Percentiles rank a stretch among this genome's conserved stretches.
Conservation (phyloP, 2,888 invertebrate genomes). For the Lasioglossum calceatum region DNA sequence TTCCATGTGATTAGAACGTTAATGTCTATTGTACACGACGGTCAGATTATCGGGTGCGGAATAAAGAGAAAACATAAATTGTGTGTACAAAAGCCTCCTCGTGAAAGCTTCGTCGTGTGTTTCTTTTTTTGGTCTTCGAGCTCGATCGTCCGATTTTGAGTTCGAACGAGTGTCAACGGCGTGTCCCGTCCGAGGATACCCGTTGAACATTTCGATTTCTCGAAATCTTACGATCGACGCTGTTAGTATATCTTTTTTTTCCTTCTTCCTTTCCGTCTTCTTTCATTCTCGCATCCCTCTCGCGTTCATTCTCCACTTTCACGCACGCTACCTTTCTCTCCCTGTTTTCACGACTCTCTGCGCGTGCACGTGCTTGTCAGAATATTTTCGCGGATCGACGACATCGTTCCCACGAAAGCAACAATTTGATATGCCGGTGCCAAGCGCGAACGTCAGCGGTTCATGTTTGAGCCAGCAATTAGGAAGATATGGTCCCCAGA, state of each 20-base stretch:
- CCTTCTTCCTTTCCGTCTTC: background rate
- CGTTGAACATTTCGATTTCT: slow-evolving; percentile 12
- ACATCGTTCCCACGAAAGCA: no score
- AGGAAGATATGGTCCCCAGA: no score
- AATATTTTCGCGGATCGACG: background rate
- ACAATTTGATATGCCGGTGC: no score
- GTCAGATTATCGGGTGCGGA: slow-evolving; percentile 28
- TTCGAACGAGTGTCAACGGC: background rate
- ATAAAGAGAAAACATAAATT: slow-evolving; percentile 41
- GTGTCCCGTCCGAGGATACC: background rate
- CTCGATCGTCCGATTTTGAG: slow-evolving; percentile 47
- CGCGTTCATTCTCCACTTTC: slow-evolving; percentile 30
- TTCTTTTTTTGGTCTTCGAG: slow-evolving; percentile 14
- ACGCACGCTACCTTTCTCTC: slow-evolving; percentile 13
- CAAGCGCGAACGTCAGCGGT: no score
- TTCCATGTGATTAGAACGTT: slow-evolving; percentile 52
- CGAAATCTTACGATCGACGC: slow-evolving; percentile 47
- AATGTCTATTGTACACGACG: slow-evolving; percentile 65
- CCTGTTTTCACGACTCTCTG: background rate
- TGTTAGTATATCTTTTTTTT: slow-evolving; percentile 7
- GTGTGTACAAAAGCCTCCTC: slow-evolving; percentile 54
- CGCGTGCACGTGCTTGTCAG: background rate
- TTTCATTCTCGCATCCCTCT: slow-evolving; percentile 23
- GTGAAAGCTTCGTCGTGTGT: slow-evolving; percentile 19
- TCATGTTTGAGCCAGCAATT: no score